Conservation (phyloP, 2,888 invertebrate genomes). For the Hirtodrosophila trivittata region DNA sequence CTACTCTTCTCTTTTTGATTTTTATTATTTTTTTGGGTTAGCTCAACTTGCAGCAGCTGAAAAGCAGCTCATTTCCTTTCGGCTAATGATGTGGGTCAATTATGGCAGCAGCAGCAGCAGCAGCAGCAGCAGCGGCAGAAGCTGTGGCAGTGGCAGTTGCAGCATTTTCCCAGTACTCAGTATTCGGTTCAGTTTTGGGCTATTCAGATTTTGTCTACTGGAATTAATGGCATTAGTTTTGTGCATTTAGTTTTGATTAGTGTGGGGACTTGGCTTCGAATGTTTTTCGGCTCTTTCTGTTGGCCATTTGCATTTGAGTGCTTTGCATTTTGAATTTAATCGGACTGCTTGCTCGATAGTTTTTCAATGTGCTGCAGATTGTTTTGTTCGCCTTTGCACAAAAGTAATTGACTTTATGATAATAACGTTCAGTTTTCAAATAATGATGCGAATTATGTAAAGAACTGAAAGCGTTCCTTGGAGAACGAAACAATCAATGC, state of each 20-base stretch:
- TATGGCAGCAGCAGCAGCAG: constrained; percentile 63
- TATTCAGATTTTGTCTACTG: constrained; percentile 78
- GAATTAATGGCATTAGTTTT: constrained; percentile 79
- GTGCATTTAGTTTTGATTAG: constrained; percentile 78
- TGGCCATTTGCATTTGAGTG: constrained; percentile 60
- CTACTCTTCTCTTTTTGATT: constrained; percentile 16
- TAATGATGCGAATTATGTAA: constrained; percentile 23
- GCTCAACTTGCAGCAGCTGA: constrained; percentile 60
- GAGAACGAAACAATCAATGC: too few species aligned
- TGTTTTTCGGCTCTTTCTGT: constrained; percentile 12
- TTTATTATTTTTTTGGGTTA: constrained; percentile 41
- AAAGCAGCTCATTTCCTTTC: constrained; percentile 75
- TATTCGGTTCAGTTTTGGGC: constrained; percentile 44
- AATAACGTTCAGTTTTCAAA: constrained; percentile 43
- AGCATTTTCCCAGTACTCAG: constrained; percentile 24
- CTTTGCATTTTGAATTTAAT: constrained; percentile 34
- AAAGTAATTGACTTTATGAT: constrained; percentile 33
- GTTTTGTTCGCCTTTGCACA: constrained; percentile 27
- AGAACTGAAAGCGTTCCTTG: too few species aligned
- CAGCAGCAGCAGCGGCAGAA: constrained; percentile 20
- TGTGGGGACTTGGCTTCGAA: constrained; percentile 41
- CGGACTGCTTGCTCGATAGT: constrained; percentile 25
- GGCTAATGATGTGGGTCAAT: constrained; percentile 78
- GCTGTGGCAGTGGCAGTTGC: neutral
- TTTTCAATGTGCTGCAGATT: constrained; percentile 66